These are phyloP conservation scores for Ditylenchus weischeri DNA, from an alignment of 2,888 invertebrate genomes.

Conservation along the genomic window DNA sequence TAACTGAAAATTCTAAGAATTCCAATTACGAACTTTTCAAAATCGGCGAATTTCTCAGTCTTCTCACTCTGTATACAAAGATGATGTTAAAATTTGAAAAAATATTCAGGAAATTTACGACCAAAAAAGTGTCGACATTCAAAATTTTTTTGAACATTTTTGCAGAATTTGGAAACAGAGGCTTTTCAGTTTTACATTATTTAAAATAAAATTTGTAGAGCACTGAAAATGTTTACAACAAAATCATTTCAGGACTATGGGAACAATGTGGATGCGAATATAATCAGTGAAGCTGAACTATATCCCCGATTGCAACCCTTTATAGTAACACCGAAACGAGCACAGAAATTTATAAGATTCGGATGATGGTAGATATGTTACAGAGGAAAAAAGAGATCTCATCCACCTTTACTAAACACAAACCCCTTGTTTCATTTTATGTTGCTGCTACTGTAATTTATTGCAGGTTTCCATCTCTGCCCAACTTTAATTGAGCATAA, in stretches of 20 bases:
- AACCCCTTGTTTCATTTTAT: background rate
- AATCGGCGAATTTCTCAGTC: too few species aligned
- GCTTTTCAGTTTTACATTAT: too few species aligned
- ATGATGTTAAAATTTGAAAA: too few species aligned
- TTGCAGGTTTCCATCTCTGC: background rate
- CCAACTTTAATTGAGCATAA: background rate
- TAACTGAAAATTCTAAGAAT: too few species aligned
- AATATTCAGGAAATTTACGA: too few species aligned
- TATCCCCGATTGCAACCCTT: conserved; percentile 9
- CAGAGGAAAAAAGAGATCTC: conserved; percentile 2
- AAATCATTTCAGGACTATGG: conserved; percentile 15
- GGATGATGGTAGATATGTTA: conserved; percentile 12
- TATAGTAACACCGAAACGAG: conserved; percentile 23
- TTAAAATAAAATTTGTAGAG: background rate
- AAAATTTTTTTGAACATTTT: too few species aligned
- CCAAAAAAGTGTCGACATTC: too few species aligned
- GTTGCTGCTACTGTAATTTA: background rate
- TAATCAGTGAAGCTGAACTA: conserved; percentile 15
- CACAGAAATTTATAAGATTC: conserved; percentile 33
- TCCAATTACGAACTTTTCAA: too few species aligned
- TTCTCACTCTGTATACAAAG: too few species aligned
- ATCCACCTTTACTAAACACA: background rate
- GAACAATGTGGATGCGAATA: conserved; percentile 13
- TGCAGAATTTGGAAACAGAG: too few species aligned
- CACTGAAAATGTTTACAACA: background rate